Conservation (phyloP, 2,888 invertebrate species). For the Amiota mariae region DNA sequence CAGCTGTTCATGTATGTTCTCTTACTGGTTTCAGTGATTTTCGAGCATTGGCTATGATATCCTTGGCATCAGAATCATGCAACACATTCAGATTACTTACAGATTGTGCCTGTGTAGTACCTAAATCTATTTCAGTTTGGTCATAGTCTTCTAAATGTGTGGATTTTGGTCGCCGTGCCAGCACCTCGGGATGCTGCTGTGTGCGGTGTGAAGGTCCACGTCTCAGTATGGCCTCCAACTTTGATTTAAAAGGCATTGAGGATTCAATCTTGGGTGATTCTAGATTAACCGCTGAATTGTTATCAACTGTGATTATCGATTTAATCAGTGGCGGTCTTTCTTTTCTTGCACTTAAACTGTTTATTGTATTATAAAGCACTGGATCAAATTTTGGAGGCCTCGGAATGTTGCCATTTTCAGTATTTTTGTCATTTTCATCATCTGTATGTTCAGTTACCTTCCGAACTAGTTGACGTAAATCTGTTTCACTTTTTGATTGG, state of each 20-base stretch:
- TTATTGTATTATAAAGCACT: slow-evolving; percentile 67
- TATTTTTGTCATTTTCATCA: slow-evolving; percentile 7
- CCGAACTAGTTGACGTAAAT: slow-evolving; percentile 57
- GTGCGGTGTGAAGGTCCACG: slow-evolving; percentile 66
- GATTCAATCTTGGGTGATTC: slow-evolving; percentile 33
- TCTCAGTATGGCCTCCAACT: slow-evolving; percentile 68
- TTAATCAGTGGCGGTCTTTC: slow-evolving; percentile 48
- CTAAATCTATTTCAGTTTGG: slow-evolving; percentile 37
- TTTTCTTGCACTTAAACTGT: slow-evolving; percentile 58
- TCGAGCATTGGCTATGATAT: slow-evolving; percentile 32
- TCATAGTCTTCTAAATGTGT: slow-evolving; percentile 44
- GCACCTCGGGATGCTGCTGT: slow-evolving; percentile 52
- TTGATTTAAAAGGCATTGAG: slow-evolving; percentile 61
- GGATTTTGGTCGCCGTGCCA: slow-evolving; percentile 59
- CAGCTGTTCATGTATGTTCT: background rate
- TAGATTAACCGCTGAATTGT: background rate
- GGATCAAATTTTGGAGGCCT: slow-evolving; percentile 71
- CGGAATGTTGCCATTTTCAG: slow-evolving; percentile 53
- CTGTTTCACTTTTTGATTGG: slow-evolving; percentile 69
- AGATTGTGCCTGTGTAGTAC: background rate
- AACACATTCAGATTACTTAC: slow-evolving; percentile 45
- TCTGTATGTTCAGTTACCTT: slow-evolving; percentile 48
- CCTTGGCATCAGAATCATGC: slow-evolving; percentile 36
- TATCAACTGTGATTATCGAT: slow-evolving; percentile 17
- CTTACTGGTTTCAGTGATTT: slow-evolving; percentile 33